phyloP scores from a whole-genome alignment of 2,797 vertebrate genomes.

The Erethizon dorsatum region DNA sequence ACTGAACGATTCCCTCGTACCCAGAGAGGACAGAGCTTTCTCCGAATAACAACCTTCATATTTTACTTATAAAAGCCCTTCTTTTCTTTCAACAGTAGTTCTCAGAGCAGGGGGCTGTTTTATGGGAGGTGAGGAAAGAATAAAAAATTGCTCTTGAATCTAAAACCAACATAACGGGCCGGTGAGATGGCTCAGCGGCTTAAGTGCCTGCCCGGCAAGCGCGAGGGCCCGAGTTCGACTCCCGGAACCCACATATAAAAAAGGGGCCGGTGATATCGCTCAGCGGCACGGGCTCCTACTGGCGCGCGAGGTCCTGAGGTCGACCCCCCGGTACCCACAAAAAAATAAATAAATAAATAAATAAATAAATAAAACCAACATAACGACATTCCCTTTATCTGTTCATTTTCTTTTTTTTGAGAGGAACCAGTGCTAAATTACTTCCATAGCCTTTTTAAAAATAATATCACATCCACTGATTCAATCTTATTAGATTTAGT shows the following conservation, averaged over 20 bases:
- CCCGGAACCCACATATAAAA: too few species aligned
- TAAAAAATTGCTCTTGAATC: slow-evolving; percentile 34
- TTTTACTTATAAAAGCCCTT: not conserved
- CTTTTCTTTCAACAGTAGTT: slow-evolving; percentile 7
- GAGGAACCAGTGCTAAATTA: slow-evolving; percentile 28
- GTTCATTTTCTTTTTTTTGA: slow-evolving; percentile 51
- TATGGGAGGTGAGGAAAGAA: not conserved
- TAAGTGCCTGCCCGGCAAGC: too few species aligned
- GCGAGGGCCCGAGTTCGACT: too few species aligned
- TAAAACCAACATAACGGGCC: slow-evolving; percentile 29
- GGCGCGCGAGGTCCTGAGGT: too few species aligned
- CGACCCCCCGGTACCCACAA: too few species aligned
- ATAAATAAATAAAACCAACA: slow-evolving; percentile 43
- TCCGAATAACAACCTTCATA: not conserved
- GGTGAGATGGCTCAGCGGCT: too few species aligned
- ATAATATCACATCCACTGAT: not conserved
- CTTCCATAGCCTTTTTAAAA: slow-evolving; percentile 46
- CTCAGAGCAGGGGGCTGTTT: slow-evolving; percentile 42
- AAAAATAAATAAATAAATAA: too few species aligned
- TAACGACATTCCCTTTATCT: not conserved
- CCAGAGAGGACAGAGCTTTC: not conserved
- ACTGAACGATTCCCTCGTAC: not conserved
- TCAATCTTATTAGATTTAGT: not conserved
- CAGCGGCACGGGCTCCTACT: too few species aligned
- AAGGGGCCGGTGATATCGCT: too few species aligned